Evolutionary conservation across 2,888 invertebrate species (phyloP).

Genomic region (Cerastoderma edule): DNA sequence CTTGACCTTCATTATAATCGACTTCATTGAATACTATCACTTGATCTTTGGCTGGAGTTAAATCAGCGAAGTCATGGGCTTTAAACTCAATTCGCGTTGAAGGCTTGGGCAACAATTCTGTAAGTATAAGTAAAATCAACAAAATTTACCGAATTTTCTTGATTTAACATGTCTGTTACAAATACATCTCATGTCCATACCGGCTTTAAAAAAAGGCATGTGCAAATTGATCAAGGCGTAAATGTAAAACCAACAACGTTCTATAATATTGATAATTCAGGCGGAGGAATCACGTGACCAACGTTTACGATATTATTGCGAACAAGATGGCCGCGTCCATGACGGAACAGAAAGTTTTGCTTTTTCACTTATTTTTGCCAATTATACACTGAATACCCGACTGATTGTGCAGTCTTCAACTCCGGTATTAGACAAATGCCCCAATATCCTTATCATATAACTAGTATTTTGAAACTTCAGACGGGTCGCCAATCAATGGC

Average conservation of each 20-base stretch:
- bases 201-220: not conserved
- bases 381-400: too few relatives aligned
- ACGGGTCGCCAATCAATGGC: too few relatives aligned
- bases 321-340: too few relatives aligned
- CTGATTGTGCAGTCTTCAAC: too few relatives aligned
- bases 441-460: too few relatives aligned
- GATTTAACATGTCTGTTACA: not conserved
- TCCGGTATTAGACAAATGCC: too few relatives aligned
- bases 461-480: too few relatives aligned
- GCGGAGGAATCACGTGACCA: too few relatives aligned
- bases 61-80: not conserved
- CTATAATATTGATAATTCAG: too few relatives aligned
- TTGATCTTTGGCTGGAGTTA: not conserved
- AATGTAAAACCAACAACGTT: not conserved
- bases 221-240: not conserved
- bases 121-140: not conserved
- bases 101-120: not conserved
- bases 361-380: too few relatives aligned
- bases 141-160: not conserved
- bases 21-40: slow-evolving; percentile 5
- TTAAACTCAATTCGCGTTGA: not conserved
- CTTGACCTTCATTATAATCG: slow-evolving; percentile 14
- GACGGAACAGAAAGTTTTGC: too few relatives aligned
- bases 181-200: not conserved
- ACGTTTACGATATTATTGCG: too few relatives aligned